phyloP scores from a whole-genome alignment of 2,113 vertebrate genomes.

The Falco punctatus region DNA sequence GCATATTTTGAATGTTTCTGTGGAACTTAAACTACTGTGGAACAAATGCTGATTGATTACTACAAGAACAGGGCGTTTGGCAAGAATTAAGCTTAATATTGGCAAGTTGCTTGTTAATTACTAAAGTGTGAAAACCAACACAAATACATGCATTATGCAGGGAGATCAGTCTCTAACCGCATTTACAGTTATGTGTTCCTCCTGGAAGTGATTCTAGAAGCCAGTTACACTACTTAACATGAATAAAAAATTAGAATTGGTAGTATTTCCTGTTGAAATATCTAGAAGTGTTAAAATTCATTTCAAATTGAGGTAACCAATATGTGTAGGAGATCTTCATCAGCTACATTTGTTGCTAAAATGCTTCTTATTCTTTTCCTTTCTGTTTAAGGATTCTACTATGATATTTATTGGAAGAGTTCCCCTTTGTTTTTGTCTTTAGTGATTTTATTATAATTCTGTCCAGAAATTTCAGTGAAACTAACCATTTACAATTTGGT shows the following conservation, averaged over 20 bases:
- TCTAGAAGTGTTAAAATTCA: not conserved
- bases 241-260: not conserved
- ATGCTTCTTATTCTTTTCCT: not conserved
- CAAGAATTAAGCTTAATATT: slow-evolving; percentile 17
- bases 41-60: slow-evolving; percentile 33
- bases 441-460: not conserved
- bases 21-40: not conserved
- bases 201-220: not conserved
- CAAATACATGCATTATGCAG: not conserved
- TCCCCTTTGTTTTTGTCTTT: not conserved
- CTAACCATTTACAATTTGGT: not conserved
- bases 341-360: not conserved
- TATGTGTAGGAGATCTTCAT: not conserved
- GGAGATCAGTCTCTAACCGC: not conserved
- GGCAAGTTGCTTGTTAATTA: slow-evolving; percentile 39
- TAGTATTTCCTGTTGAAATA: slow-evolving; percentile 7
- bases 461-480: not conserved
- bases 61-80: slow-evolving; percentile 17
- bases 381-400: not conserved
- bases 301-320: not conserved
- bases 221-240: not conserved
- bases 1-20: not conserved
- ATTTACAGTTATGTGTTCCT: not conserved
- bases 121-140: slow-evolving; percentile 32
- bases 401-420: not conserved